A percentile compares a stretch with the other conserved stretches of the same genome.
Conservation (phyloP, 2,888 invertebrate genomes). For the Diadromus collaris region DNA sequence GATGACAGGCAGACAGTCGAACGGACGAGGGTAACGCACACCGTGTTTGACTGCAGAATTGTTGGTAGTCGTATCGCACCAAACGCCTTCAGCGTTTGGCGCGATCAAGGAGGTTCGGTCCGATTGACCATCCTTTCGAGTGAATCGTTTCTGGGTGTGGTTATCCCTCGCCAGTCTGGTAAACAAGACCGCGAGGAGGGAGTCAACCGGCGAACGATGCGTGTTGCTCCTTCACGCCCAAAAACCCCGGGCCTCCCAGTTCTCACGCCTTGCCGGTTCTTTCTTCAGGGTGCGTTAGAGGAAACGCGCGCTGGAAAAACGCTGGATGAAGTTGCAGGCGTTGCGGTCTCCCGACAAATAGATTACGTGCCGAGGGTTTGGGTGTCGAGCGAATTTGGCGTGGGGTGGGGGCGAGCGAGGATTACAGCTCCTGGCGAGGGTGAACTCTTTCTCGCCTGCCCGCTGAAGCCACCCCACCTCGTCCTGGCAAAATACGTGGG, state of each 20-base stretch:
- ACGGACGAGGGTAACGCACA: not conserved
- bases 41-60: not conserved
- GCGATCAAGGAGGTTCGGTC: constrained; percentile 12
- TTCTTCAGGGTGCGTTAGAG: constrained; percentile 44
- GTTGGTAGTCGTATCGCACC: not conserved
- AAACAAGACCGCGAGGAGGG: not conserved
- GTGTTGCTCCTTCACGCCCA: constrained; percentile 27
- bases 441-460: constrained; percentile 61
- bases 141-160: constrained; percentile 27
- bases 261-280: constrained; percentile 42
- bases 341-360: constrained; percentile 79
- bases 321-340: constrained; percentile 63
- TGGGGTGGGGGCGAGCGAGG: constrained; percentile 30
- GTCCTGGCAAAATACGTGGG: constrained; percentile 37
- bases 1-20: constrained; percentile 3
- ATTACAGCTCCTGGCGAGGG: constrained; percentile 61
- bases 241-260: constrained; percentile 39
- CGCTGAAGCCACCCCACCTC: constrained; percentile 49
- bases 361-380: constrained; percentile 77
- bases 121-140: not conserved
- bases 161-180: not conserved
- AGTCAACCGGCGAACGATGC: constrained; percentile 18
- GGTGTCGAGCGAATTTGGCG: constrained; percentile 8
- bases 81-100: not conserved
- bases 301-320: constrained; percentile 60